A percentile compares a stretch with the other conserved stretches of the same genome.
Evolutionary conservation across 2,888 invertebrate species (phyloP).

Genomic region (Leucophenga maculata): DNA sequence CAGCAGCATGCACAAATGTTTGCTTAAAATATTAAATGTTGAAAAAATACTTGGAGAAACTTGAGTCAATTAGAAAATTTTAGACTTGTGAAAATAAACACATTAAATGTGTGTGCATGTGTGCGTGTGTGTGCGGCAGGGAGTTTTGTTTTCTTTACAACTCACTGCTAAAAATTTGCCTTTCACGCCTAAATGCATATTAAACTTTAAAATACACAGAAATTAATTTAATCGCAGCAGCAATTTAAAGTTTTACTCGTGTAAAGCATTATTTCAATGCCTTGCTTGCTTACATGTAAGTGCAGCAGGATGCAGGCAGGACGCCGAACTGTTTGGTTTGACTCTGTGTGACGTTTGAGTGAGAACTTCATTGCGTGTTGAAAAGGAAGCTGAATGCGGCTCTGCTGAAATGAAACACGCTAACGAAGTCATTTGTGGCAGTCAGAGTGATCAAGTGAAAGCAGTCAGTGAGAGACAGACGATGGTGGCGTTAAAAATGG

Average conservation of each 20-base stretch:
- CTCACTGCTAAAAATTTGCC: slow-evolving; percentile 21
- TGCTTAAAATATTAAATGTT: slow-evolving; percentile 11
- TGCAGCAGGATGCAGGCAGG: no score
- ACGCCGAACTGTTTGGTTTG: slow-evolving; percentile 7
- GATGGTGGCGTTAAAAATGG: background rate
- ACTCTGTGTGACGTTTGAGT: slow-evolving; percentile 19
- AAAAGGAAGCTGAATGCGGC: no score
- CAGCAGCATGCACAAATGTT: background rate
- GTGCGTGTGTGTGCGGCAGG: background rate
- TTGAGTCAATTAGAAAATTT: slow-evolving; percentile 18
- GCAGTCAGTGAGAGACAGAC: background rate
- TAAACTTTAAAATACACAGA: slow-evolving; percentile 37
- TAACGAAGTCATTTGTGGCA: slow-evolving; percentile 13
- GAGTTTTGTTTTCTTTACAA: background rate
- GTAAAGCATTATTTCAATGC: no score
- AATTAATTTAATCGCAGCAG: slow-evolving; percentile 55
- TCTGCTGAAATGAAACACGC: background rate
- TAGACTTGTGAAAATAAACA: slow-evolving; percentile 7
- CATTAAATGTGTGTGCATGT: background rate
- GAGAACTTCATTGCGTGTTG: background rate
- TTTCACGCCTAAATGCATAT: slow-evolving; percentile 9
- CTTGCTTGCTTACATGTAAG: no score
- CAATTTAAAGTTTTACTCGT: slow-evolving; percentile 52
- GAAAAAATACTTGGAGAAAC: slow-evolving; percentile 7
- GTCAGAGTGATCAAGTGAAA: background rate